A percentile compares a stretch with the other conserved stretches of the same genome.
phyloP scores from a whole-genome alignment of 1,140 invertebrate species.

The Diabrotica virgifera region DNA sequence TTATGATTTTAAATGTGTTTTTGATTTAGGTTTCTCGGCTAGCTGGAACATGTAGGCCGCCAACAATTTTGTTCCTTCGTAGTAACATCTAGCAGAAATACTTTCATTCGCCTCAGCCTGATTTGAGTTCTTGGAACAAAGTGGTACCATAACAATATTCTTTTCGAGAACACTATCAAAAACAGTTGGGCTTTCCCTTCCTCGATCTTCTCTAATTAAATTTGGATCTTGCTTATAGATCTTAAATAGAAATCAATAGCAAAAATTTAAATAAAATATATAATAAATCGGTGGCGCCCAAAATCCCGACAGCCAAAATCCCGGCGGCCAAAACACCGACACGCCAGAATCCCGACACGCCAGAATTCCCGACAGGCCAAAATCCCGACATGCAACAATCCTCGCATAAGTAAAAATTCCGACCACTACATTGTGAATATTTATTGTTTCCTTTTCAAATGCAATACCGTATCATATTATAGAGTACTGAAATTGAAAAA shows the following conservation, averaged over 20 bases:
- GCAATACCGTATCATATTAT: too few relatives aligned
- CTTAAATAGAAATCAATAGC: constrained; percentile 23
- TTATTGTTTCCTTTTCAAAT: too few relatives aligned
- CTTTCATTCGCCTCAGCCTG: constrained; percentile 41
- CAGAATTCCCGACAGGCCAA: too few relatives aligned
- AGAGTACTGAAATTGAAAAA: too few relatives aligned
- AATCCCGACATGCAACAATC: too few relatives aligned
- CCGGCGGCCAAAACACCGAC: too few relatives aligned
- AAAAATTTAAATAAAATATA: too few relatives aligned
- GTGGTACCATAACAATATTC: constrained; percentile 40
- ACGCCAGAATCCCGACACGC: too few relatives aligned
- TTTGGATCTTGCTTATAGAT: constrained; percentile 46
- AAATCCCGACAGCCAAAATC: too few relatives aligned
- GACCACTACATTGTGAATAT: too few relatives aligned
- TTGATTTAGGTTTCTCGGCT: constrained; percentile 4
- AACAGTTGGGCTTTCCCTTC: constrained; percentile 36
- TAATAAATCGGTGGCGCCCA: too few relatives aligned
- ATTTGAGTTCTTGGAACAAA: constrained; percentile 34
- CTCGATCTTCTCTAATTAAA: constrained; percentile 43
- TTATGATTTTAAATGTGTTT: neutral
- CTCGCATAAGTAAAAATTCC: too few relatives aligned
- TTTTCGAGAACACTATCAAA: constrained; percentile 39
- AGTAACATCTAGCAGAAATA: constrained; percentile 39
- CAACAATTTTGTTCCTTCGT: constrained; percentile 45
- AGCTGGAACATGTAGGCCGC: constrained; percentile 42